Evolutionary conservation across 2,888 invertebrate genomes (phyloP).

Genomic region (Phengaris alcon): DNA sequence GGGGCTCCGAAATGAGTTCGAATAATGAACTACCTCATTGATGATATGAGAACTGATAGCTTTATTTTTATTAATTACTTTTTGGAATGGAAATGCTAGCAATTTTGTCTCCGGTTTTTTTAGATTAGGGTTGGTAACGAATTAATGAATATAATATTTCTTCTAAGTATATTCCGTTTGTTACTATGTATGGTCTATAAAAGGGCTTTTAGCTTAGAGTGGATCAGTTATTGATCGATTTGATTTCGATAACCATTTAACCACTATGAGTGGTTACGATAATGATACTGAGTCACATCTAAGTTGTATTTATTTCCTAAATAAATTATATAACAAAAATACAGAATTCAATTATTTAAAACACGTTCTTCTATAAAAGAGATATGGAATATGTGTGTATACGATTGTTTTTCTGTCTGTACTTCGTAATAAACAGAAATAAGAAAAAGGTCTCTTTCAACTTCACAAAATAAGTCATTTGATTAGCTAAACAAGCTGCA

Average conservation of each 20-base stretch:
- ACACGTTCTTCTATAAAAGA: no score
- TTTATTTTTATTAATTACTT: slow-evolving; percentile 3
- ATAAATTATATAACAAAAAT: no score
- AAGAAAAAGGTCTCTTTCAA: not conserved
- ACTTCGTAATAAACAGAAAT: not conserved
- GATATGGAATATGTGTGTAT: no score
- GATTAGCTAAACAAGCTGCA: slow-evolving; percentile 18
- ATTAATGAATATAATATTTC: not conserved
- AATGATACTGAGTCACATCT: no score
- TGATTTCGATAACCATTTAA: no score
- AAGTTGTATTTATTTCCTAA: no score
- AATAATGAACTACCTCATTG: slow-evolving; percentile 40
- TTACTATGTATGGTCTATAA: no score
- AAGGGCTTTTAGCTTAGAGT: no score
- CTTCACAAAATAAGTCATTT: not conserved
- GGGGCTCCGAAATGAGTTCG: slow-evolving; percentile 54
- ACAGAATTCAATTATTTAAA: no score
- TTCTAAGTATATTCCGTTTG: no score
- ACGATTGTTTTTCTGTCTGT: not conserved
- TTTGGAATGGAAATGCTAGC: not conserved
- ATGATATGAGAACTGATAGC: slow-evolving; percentile 16
- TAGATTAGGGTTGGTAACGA: not conserved
- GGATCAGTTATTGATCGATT: no score
- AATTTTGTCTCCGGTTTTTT: not conserved
- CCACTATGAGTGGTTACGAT: no score